Evolutionary conservation across 2,113 vertebrate genomes (phyloP).

Genomic region (Carlito syrichta): DNA sequence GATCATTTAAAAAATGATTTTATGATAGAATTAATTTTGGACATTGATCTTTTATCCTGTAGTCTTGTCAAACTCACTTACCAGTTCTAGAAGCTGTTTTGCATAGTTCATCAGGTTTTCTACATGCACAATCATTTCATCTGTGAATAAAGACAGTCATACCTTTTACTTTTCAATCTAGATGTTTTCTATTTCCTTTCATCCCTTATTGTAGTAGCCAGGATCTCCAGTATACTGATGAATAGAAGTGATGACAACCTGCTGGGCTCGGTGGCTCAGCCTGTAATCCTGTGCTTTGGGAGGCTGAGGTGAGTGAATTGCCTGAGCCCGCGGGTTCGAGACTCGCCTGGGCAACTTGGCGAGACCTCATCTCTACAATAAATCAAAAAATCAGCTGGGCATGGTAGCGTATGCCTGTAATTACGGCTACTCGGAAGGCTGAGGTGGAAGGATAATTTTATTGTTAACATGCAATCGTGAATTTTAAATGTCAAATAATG

Average conservation of each 20-base stretch:
- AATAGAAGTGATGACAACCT: neutral
- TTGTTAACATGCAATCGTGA: neutral
- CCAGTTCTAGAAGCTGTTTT: neutral
- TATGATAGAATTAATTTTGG: neutral
- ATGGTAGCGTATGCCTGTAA: too few species aligned
- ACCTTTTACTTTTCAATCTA: neutral
- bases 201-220: neutral
- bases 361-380: too few species aligned
- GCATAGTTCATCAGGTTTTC: neutral
- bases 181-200: neutral
- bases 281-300: too few species aligned
- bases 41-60: neutral
- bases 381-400: too few species aligned
- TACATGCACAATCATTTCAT: neutral
- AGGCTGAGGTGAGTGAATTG: too few species aligned
- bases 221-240: neutral
- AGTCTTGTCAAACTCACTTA: neutral
- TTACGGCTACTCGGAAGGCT: too few species aligned
- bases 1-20: neutral
- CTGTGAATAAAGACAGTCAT: neutral
- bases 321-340: too few species aligned
- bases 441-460: too few species aligned
- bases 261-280: too few species aligned
- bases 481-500: neutral
- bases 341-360: too few species aligned